phyloP scores from a whole-genome alignment of 2,888 invertebrate species.

The Stomorhina lunata region DNA sequence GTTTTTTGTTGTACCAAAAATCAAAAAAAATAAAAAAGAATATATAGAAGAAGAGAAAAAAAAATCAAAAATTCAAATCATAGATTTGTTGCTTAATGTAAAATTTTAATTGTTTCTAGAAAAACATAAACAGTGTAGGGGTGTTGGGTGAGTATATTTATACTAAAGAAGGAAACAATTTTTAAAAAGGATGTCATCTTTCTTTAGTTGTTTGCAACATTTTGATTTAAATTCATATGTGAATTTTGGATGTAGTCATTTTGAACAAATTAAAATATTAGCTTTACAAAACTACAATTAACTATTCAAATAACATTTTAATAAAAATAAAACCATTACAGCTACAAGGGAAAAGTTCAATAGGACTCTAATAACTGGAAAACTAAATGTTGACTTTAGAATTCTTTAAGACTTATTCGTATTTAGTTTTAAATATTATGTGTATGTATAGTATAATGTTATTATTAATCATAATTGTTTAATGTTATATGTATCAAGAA shows the following conservation, averaged over 20 bases:
- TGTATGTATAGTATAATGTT: too few species aligned
- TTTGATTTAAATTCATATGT: slow-evolving; percentile 1
- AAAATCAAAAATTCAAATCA: slow-evolving; percentile 72
- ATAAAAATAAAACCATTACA: slow-evolving; percentile 20
- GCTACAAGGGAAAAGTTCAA: slow-evolving; percentile 3
- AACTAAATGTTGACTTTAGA: neutral
- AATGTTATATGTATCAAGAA: too few species aligned
- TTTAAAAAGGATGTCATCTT: slow-evolving; percentile 1
- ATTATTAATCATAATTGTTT: too few species aligned
- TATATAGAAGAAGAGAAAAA: slow-evolving; percentile 71
- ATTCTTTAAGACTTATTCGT: neutral
- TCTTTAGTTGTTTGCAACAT: slow-evolving; percentile 29
- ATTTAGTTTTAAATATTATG: neutral
- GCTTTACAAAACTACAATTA: neutral
- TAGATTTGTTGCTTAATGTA: slow-evolving; percentile 60
- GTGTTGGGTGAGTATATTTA: slow-evolving; percentile 37
- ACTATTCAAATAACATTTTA: neutral
- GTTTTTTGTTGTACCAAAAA: slow-evolving; percentile 72
- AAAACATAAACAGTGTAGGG: slow-evolving; percentile 45
- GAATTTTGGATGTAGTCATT: neutral
- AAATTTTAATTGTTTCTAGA: slow-evolving; percentile 44
- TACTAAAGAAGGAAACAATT: slow-evolving; percentile 27
- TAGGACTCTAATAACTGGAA: neutral
- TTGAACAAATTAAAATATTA: slow-evolving; percentile 7
- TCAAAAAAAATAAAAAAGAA: slow-evolving; percentile 70